A percentile compares a stretch with the other conserved stretches of the same genome.
These are phyloP conservation scores for Drosophila ficusphila DNA, from an alignment of 1,140 invertebrate genomes.

Conservation along the genomic window DNA sequence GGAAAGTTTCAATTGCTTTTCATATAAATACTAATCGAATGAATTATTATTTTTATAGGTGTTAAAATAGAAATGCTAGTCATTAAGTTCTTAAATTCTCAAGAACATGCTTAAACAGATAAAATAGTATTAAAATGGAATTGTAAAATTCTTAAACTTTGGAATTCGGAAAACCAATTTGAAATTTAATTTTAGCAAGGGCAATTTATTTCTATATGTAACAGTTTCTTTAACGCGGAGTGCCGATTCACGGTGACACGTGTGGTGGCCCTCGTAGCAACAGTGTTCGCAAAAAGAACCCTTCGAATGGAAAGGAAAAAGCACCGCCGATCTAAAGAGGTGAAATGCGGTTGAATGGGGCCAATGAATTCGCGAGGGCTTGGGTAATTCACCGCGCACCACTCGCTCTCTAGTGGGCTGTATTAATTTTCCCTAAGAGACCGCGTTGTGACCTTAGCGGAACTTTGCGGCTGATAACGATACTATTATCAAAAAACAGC, in stretches of 20 bases:
- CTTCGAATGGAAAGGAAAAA: slow-evolving; percentile 28
- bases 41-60: too few relatives aligned
- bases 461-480: slow-evolving; percentile 31
- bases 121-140: too few relatives aligned
- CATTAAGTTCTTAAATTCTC: too few relatives aligned
- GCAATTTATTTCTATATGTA: slow-evolving; percentile 6
- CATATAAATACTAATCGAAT: background rate
- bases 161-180: background rate
- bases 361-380: slow-evolving; percentile 6
- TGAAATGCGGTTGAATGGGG: slow-evolving; percentile 18
- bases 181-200: too few relatives aligned
- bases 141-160: too few relatives aligned
- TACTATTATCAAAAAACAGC: slow-evolving; percentile 16
- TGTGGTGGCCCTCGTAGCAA: slow-evolving; percentile 2
- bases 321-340: slow-evolving; percentile 11
- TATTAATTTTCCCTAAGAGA: slow-evolving; percentile 28
- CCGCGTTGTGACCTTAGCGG: slow-evolving; percentile 16
- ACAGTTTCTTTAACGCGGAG: background rate
- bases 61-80: too few relatives aligned
- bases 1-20: background rate
- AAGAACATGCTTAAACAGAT: background rate
- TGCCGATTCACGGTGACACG: slow-evolving; percentile 25
- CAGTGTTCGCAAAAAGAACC: slow-evolving; percentile 28
- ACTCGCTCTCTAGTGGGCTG: background rate
- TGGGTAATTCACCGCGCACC: slow-evolving; percentile 40